Percentiles rank a stretch among this genome's conserved stretches.
Evolutionary conservation across 2,797 vertebrate genomes (phyloP).

Genomic region (Malacoraja senta): DNA sequence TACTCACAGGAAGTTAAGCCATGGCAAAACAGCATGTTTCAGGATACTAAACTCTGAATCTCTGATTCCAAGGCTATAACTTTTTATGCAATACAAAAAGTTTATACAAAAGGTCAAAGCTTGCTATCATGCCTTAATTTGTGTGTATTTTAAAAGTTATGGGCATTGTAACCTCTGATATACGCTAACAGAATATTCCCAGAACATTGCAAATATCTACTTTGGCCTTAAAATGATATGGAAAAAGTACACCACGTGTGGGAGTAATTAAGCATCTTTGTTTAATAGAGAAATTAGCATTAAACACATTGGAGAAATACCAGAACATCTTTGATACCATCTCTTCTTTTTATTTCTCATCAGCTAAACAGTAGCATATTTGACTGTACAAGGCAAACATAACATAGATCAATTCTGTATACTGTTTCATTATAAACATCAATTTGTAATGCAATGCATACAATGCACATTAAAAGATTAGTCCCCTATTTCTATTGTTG

Average conservation of each 20-base stretch:
- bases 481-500: background rate
- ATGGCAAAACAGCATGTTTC: background rate
- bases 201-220: background rate
- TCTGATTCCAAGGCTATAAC: background rate
- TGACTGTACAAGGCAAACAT: conserved; percentile 21
- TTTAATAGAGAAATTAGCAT: background rate
- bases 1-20: background rate
- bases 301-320: background rate
- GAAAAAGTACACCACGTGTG: background rate
- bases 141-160: background rate
- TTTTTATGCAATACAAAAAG: too few relatives aligned
- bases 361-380: conserved; percentile 12
- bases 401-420: conserved; percentile 18
- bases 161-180: background rate
- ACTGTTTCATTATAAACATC: conserved; percentile 29
- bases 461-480: background rate
- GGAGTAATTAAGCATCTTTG: background rate
- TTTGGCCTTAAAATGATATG: background rate
- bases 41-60: background rate
- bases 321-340: background rate
- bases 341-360: conserved; percentile 27
- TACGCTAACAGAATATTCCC: background rate
- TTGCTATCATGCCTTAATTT: background rate
- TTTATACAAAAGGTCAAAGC: too few relatives aligned
- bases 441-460: conserved; percentile 15